phyloP scores from a whole-genome alignment of 1,140 invertebrate genomes.

The Sitodiplosis mosellana region DNA sequence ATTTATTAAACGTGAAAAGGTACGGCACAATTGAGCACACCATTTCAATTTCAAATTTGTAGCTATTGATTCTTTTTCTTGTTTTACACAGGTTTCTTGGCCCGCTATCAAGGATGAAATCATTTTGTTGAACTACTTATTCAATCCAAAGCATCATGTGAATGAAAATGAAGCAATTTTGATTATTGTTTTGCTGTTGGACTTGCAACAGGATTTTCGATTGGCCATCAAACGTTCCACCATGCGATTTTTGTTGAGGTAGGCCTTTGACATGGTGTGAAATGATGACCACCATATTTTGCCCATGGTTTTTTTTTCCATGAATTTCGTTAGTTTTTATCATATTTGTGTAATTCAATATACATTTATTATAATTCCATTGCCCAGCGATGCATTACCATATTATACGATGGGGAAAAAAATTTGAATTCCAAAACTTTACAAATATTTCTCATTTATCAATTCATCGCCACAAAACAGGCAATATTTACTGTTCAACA shows the following conservation, averaged over 20 bases:
- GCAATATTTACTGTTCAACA: too few relatives aligned
- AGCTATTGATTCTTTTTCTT: background rate
- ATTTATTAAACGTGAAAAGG: slow-evolving; percentile 20
- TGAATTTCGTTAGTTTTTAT: background rate
- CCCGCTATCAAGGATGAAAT: slow-evolving; percentile 20
- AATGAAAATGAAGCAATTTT: slow-evolving; percentile 14
- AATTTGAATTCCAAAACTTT: too few relatives aligned
- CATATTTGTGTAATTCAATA: background rate
- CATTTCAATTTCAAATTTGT: background rate
- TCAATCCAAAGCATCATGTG: slow-evolving; percentile 14
- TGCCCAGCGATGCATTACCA: too few relatives aligned
- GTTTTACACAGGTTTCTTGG: background rate
- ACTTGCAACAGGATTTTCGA: slow-evolving; percentile 24
- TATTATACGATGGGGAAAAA: too few relatives aligned
- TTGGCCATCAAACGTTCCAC: slow-evolving; percentile 20
- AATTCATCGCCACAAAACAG: too few relatives aligned
- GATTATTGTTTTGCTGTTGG: slow-evolving; percentile 20
- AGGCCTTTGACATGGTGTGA: too few relatives aligned
- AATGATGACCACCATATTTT: background rate
- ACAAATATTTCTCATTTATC: too few relatives aligned
- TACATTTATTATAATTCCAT: too few relatives aligned
- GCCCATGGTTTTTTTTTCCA: background rate
- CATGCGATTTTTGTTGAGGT: slow-evolving; percentile 18
- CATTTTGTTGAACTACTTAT: slow-evolving; percentile 24
- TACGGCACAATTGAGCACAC: slow-evolving; percentile 2